Evolutionary conservation across 1,140 invertebrate genomes (phyloP), one percentile per base, ranked within the genome.

Genomic region (Drosophila lacteicornis): DNA sequence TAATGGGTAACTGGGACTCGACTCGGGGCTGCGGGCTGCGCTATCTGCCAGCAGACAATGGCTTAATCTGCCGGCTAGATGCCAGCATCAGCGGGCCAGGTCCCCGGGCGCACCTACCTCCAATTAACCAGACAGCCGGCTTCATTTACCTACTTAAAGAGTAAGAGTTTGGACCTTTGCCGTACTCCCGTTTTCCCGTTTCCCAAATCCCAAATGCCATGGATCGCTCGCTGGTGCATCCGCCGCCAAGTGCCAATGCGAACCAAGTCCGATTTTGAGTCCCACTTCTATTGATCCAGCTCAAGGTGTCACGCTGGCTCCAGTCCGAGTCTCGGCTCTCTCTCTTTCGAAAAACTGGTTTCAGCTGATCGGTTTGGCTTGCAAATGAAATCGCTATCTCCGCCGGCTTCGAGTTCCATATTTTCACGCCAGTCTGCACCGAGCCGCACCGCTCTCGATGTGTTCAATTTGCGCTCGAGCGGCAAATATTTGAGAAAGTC

Each of bases 31-130:
- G 11, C 5, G 45, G 33, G 25, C 15, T 13, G 5, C 42, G 61
- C 42, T 88, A 88, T 88, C 84, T 75, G 62, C 17, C 33, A 51
- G 49, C 62, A 81, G 60, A 88, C 84, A 88, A 88, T 88, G 74
- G 78, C 60, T 83, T 77, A 82, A 87, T 87, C 85, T 78, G 49
- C 66, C 79, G 66, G 59, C 57, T 63, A 86, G 76, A 77, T 86
- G 70, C 75, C 77, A 74, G 58, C 73, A 66, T 5, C 36, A 12
- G 36, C 9, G 62, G 47, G 46, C 25, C 19, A 33, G 46, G 60
- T 45, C 40, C 46, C 33, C 27, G 38, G 83, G 83, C 83, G 80
- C 84, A 90, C 84, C 84, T 87, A 78, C 67, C 74, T 53, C 63
- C 85, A 79, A 84, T 90, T 87, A 87, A 87, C 74, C 77, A 80